Evolutionary conservation across 2,113 vertebrate genomes (phyloP).

Genomic region (Megaptera novaeangliae): DNA sequence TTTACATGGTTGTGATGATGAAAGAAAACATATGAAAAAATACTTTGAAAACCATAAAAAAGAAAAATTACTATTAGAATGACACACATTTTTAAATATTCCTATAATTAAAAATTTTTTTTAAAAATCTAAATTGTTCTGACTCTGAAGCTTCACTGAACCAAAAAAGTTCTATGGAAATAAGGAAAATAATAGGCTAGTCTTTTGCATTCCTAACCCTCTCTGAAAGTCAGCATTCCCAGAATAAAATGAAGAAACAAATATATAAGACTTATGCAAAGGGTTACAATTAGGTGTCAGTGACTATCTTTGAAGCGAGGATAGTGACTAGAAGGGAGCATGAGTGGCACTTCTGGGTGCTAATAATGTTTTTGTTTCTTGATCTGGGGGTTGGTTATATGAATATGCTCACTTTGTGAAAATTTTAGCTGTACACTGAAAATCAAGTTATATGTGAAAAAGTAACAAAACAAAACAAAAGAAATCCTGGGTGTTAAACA

Average conservation of each 20-base stretch:
- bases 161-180: background rate
- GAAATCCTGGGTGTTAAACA: background rate
- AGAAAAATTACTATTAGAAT: background rate
- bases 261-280: background rate
- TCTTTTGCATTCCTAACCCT: background rate
- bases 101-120: background rate
- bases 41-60: background rate
- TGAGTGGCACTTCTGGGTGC: background rate
- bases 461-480: slow-evolving; percentile 1
- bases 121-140: background rate
- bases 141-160: slow-evolving; percentile 13
- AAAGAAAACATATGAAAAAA: slow-evolving; percentile 10
- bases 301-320: background rate
- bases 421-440: background rate
- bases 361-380: background rate
- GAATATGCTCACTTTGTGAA: background rate
- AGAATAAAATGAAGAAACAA: background rate
- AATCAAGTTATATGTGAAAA: slow-evolving; percentile 1
- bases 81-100: slow-evolving; percentile 17
- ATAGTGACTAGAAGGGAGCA: background rate
- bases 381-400: background rate
- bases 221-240: background rate
- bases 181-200: background rate
- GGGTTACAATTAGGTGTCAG: background rate
- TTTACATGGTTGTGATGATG: background rate